phyloP scores from a whole-genome alignment of 2,888 invertebrate genomes.

The Drosophila macrothrix region DNA sequence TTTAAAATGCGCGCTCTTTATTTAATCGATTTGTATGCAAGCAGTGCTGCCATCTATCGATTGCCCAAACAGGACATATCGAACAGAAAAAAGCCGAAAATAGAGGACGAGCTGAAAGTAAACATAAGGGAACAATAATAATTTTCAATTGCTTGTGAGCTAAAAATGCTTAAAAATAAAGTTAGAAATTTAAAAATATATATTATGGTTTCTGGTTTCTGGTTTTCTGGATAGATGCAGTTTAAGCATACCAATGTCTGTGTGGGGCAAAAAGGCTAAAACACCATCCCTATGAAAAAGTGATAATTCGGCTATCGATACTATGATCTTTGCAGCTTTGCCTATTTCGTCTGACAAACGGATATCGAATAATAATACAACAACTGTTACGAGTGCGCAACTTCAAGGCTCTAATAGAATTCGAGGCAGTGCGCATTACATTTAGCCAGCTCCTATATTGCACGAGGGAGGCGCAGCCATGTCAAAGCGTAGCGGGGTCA shows the following conservation, averaged over 20 bases:
- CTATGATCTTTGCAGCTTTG: not conserved
- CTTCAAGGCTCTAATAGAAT: not conserved
- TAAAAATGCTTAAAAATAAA: not conserved
- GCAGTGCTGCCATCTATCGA: not conserved
- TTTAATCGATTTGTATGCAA: not conserved
- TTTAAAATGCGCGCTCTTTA: not conserved
- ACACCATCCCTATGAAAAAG: not conserved
- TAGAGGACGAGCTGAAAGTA: not conserved
- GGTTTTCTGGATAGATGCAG: not conserved
- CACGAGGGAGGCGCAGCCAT: not conserved
- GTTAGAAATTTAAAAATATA: not conserved
- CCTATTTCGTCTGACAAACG: not conserved
- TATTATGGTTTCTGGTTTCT: too few relatives aligned
- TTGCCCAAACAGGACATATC: not conserved
- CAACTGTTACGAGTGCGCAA: constrained; percentile 1
- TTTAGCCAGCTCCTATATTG: not conserved
- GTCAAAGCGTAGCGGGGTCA: not conserved
- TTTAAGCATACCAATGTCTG: not conserved
- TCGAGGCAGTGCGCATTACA: not conserved
- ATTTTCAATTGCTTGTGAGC: not conserved
- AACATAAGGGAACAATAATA: not conserved
- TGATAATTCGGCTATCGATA: not conserved
- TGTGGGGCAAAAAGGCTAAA: not conserved
- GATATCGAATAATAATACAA: not conserved
- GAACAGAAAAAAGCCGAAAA: not conserved